Evolutionary conservation across 2,113 vertebrate species (phyloP), one percentile per base, ranked within the genome.

Genomic region (Anhinga rufa): DNA sequence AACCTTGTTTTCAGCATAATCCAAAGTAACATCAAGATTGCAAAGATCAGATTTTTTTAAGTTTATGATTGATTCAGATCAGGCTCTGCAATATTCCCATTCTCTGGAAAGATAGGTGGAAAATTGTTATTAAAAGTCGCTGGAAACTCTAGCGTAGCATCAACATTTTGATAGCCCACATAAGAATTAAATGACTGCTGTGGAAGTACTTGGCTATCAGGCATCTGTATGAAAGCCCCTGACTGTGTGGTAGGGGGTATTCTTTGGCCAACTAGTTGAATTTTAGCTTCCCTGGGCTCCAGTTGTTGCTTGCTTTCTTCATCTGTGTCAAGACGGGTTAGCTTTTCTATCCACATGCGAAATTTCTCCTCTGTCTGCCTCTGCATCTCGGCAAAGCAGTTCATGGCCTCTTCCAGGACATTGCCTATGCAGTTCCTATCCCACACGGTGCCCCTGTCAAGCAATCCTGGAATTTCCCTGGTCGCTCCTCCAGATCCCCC

Each of bases 281-380:
- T 94, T 97, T 98, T 98, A 92, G 98, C 90, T 97, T 98, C 97
- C 98, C 98, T 77, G 93, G 97, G 97, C 65, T 99, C 98, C 84
- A 98, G 98, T 4, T 98, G 98, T 60, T 98, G 98, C 95, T 99
- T 99, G 97, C 98, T 98, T 38, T 99, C 99, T 98, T 99, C 95
- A 6, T 97, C 98, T 5, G 98, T 98, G 97, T 99, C 98, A 96
- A 99, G 98, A 78, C 96, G 98, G 40, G 98, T 99, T 69, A 99
- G 98, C 93, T 99, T 99, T 98, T 99, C 99, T 99, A 99, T 99
- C 99, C 98, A 99, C 96, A 99, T 82, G 92, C 97, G 98, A 92
- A 99, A 99, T 94, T 99, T 98, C 98, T 99, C 98, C 98, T 99
- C 99, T 36, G 99, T 99, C 98, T 99, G 99, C 96, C 99, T 98